These are phyloP conservation scores for Sarcophaga bullata DNA, from an alignment of 1,140 invertebrate genomes.

Conservation along the genomic window DNA sequence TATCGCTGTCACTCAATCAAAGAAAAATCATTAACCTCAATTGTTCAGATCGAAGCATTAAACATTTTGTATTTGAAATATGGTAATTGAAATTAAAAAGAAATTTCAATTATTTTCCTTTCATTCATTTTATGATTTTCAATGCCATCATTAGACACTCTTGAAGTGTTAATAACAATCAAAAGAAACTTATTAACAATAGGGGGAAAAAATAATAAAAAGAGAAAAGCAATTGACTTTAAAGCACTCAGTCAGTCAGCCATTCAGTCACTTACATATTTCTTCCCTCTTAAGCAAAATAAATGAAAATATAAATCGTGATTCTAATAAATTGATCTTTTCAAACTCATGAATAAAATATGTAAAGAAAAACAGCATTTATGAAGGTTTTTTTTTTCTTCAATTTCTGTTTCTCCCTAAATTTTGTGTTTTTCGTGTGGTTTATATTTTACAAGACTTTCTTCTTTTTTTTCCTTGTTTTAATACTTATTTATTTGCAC, in stretches of 20 bases:
- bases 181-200: conserved; percentile 8
- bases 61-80: neutral
- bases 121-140: neutral
- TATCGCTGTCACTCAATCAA: neutral
- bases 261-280: neutral
- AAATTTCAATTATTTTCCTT: neutral
- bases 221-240: neutral
- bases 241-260: neutral
- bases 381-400: neutral
- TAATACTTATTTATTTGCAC: neutral
- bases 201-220: neutral
- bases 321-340: conserved; percentile 31
- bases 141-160: conserved; percentile 1
- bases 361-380: too few relatives aligned
- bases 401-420: neutral
- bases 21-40: neutral
- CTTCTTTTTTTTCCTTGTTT: too few relatives aligned
- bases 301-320: neutral
- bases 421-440: neutral
- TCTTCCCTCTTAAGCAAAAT: neutral
- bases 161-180: neutral
- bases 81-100: conserved; percentile 8
- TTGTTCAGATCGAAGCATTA: neutral
- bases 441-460: neutral
- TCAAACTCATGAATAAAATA: neutral